Evolutionary conservation across 2,888 invertebrate genomes (phyloP), one percentile per base, ranked within the genome.

Genomic region (Andrena dorsata): DNA sequence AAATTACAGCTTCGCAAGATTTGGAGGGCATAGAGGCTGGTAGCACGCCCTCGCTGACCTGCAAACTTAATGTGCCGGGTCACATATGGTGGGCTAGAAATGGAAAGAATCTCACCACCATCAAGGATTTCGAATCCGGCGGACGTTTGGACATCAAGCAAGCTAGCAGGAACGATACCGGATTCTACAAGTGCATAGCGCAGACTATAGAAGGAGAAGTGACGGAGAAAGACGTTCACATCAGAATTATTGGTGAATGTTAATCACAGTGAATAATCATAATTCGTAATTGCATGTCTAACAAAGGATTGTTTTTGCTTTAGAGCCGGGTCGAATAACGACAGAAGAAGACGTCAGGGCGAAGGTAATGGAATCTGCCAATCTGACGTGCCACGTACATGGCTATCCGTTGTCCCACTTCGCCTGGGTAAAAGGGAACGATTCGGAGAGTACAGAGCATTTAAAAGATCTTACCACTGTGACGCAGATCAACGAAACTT

Each of bases 181-280:
- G 96, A 30, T 95, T 95, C 90, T 96, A 96, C 89, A 95, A 95
- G 0, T 96, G 96, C 90, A 94, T 94, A 89, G 95, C 95, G 26
- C 90, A 92, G n/a, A 94, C 94, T 53, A 92, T 91, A 70, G 94
- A 94, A 69, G 94, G 93, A 68, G 91, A 91, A 74, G 77, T 88
- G 5, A 82, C 92, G 49, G 88, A 92, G 30, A 92, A 92, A 82
- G 91, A 91, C 32, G 89, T 93, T 85, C 88, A 89, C 69, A 91
- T 94, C 78, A 90, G 93, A 85, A 90, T 94, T 30, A 91, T 93
- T 87, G 94, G 94, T 94, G 86, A 74, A 60, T 63, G n/a, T 60
- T 10, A 5, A 35, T 28, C n/a, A 5, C 47, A 32, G 8, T 0
- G 32, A 7, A 1, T 2, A 30, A 0, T 0, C 7, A 8, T 7